Evolutionary conservation across 2,888 invertebrate species (phyloP), one percentile per base, ranked within the genome.

Genomic region (Dioctria linearis): DNA sequence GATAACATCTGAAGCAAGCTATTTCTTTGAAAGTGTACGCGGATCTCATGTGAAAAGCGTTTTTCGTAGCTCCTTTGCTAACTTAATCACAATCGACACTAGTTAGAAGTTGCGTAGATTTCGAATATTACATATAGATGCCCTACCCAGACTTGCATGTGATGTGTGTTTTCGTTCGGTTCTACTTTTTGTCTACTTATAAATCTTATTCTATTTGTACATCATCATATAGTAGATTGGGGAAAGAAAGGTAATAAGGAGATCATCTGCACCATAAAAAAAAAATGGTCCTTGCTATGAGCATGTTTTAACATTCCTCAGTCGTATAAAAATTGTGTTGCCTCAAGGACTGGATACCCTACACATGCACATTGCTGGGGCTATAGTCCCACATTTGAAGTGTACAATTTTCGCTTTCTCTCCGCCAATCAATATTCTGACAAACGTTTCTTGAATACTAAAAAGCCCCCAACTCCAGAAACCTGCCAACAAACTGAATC

Each of bases 341-440:
- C 76, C 76, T 63, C 49, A 61, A 61, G 76, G 76, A 76, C 76
- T 76, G 37, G 61, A 76, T 63, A 63, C 25, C 63, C 76, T 54
- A 78, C 66, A 78, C 78, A 66, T 66, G 57, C 57, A 78, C 57
- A 78, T 66, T n/a, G 49, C 25, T 25, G 13, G 8, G 46, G 63
- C 63, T 63, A 63, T 76, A 76, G 76, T 39, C 63, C 51, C 66
- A 78, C 78, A 66, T 78, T 66, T 54, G 42, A 40, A 69, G 59
- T 67, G 78, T 80, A 82, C 73, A 75, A 80, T 80, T 82, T 83
- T 83, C 83, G 84, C 83, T 83, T 84, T 84, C 84, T 83, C 82
- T 82, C 82, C 80, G 81, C 83, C 84, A 84, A 84, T 84, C 84
- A 84, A 84, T 84, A 84, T 84, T 82, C 84, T 83, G 83, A 82